Evolutionary conservation across 2,888 invertebrate species (phyloP).

Genomic region (Branchellion lobata): DNA sequence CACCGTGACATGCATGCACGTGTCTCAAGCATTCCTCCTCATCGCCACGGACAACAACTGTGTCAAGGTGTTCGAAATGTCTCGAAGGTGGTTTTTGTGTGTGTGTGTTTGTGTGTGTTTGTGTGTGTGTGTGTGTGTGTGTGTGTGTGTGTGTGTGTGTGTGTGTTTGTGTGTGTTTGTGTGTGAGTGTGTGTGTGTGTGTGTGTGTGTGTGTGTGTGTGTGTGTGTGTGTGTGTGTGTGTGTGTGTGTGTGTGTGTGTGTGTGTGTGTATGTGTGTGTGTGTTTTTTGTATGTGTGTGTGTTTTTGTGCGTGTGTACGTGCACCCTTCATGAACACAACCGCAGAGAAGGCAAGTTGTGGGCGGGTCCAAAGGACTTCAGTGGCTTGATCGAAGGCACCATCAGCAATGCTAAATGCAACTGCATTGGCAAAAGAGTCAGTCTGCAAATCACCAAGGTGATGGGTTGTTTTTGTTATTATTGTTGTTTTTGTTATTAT

Average conservation of each 20-base stretch:
- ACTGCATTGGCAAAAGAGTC: conserved; percentile 78
- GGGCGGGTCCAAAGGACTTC: conserved; percentile 77
- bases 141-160: background rate
- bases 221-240: too few relatives aligned
- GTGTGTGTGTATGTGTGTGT: too few relatives aligned
- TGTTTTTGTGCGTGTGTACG: too few relatives aligned
- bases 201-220: background rate
- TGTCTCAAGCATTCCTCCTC: conserved; percentile 78
- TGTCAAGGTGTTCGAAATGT: conserved; percentile 86
- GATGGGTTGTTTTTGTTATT: conserved; percentile 17
- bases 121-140: too few relatives aligned
- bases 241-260: background rate
- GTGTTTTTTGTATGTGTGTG: conserved; percentile 54
- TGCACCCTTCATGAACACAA: too few relatives aligned
- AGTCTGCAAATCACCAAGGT: conserved; percentile 80
- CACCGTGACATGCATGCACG: conserved; percentile 81
- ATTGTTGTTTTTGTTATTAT: too few relatives aligned
- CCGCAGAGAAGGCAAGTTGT: conserved; percentile 76
- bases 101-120: too few relatives aligned
- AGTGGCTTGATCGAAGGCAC: conserved; percentile 82
- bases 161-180: too few relatives aligned
- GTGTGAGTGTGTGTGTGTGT: too few relatives aligned
- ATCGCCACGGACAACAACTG: conserved; percentile 84
- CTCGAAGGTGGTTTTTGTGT: conserved; percentile 67
- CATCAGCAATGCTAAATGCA: conserved; percentile 82